A percentile compares a stretch with the other conserved stretches of the same genome.
Conservation (phyloP, 2,888 invertebrate species). For the Gibbula magus region DNA sequence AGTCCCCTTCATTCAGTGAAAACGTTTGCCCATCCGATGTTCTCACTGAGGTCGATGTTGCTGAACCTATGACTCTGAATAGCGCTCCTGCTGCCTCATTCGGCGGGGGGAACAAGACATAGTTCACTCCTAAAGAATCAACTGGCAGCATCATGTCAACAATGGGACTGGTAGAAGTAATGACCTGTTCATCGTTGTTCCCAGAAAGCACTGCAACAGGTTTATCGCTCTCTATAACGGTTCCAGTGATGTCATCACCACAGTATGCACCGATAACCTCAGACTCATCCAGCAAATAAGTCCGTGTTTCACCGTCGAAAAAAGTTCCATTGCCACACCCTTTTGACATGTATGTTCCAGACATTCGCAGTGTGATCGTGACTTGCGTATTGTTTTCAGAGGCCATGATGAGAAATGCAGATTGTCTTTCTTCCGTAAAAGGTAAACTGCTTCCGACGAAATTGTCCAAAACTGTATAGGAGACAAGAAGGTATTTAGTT, state of each 20-base stretch:
- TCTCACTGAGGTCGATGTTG: neutral
- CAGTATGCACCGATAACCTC: neutral
- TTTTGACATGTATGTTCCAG: neutral
- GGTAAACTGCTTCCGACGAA: neutral
- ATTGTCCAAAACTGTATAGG: neutral
- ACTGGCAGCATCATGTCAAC: neutral
- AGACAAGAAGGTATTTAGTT: neutral
- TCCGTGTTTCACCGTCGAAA: neutral
- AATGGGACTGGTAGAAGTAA: neutral
- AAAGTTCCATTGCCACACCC: neutral
- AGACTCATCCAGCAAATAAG: neutral
- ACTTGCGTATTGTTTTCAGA: neutral
- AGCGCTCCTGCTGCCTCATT: neutral
- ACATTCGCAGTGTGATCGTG: neutral
- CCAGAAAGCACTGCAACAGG: neutral
- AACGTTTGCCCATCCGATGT: neutral
- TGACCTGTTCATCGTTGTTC: neutral
- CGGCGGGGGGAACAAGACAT: neutral
- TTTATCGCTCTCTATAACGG: neutral
- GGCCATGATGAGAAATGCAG: neutral
- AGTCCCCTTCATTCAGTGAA: neutral
- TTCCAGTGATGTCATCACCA: neutral
- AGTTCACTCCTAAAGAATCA: neutral
- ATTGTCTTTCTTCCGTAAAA: neutral
- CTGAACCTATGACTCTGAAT: neutral